Conservation (phyloP, 2,888 invertebrate species). For the Lepeophtheirus nordmannii region DNA sequence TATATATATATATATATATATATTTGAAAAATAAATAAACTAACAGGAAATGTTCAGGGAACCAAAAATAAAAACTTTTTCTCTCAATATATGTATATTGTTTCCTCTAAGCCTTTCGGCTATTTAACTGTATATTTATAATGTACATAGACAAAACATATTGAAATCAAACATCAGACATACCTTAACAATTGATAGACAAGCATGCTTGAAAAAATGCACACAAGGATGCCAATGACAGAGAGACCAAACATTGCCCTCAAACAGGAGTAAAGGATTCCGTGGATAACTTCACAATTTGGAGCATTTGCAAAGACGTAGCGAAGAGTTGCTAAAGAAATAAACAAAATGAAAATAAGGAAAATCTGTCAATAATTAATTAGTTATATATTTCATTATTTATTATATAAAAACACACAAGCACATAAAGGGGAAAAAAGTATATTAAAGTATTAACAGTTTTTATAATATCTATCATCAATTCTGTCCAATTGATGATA, state of each 20-base stretch:
- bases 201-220: constrained; percentile 81
- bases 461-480: no score
- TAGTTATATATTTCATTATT: no score
- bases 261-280: constrained; percentile 69
- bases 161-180: neutral
- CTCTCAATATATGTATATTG: neutral
- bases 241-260: constrained; percentile 71
- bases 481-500: no score
- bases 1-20: no score
- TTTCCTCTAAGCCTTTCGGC: neutral
- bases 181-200: constrained; percentile 70
- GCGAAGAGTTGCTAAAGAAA: constrained; percentile 37
- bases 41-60: no score
- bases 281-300: constrained; percentile 78
- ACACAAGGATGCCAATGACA: constrained; percentile 72
- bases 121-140: neutral
- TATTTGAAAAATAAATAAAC: no score
- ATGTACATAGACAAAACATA: neutral
- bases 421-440: no score
- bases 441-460: no score
- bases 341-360: neutral
- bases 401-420: no score
- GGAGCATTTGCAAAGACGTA: constrained; percentile 72
- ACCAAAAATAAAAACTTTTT: no score
- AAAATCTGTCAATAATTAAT: no score